Evolutionary conservation across 2,113 vertebrate genomes (phyloP), one percentile per base, ranked within the genome.

Genomic region (Scortum barcoo): DNA sequence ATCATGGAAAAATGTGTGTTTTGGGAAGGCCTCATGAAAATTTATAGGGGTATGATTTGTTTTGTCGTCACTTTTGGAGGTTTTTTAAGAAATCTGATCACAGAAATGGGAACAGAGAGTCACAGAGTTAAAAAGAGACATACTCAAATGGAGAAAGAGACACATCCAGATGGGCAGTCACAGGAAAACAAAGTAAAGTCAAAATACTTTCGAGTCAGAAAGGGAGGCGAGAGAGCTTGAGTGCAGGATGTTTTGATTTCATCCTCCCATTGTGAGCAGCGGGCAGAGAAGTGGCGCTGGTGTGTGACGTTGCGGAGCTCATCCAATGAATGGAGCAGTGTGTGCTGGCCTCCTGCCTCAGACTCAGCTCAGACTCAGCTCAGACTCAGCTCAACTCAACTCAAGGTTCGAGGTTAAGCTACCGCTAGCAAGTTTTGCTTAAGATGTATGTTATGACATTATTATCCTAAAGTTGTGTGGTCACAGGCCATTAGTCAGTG

Each of bases 191-290:
- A 70, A 68, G 53, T 38, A 19, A 36, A 57, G 26, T 57, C 50
- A 26, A 66, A 75, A 73, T 33, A 58, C 20, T 51, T 22, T 19
- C 69, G 28, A 80, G 44, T 50, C 56, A 40, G 42, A 76, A 40
- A 63, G 50, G 53, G 38, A 50, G 76, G 67, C 13, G 6, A 51
- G 58, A 72, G 73, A 80, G 58, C 50, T 54, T 72, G 66, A 83
- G 72, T 24, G 50, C 86, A 86, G 86, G 86, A 84, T 88, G 82
- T 88, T 89, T 88, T 88, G 69, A 81, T 88, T 88, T 88, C 70
- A 67, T 91, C 84, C 83, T 91, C 66, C 67, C 62, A 30, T 86
- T 86, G 86, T 88, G 81, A 84, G 84, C 79, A 58, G 65, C 65
- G 62, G 61, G 69, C 76, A 38, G 48, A 88, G 80, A 81, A 70